Base-by-base conservation (phyloP, 2,113 vertebrate genomes). In the Motacilla tschutschensis region DNA sequence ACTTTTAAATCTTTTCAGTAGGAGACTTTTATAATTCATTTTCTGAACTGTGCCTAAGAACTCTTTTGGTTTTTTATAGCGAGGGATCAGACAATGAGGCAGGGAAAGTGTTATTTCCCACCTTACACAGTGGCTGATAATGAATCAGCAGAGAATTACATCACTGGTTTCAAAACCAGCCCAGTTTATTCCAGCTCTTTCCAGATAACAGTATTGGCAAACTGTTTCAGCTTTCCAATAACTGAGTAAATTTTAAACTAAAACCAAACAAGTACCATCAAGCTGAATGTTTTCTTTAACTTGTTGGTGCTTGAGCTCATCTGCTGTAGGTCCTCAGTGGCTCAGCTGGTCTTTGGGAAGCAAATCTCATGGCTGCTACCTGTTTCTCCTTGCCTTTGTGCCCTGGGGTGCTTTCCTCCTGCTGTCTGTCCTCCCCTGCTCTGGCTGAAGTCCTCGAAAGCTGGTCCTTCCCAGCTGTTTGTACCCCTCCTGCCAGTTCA, bases 41-140 rank as follows among this genome's bases (percentile, higher is more conserved):
- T 95, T 89, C 74, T 91, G 67, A 86, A 44, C 65, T 83, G 29
- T 87, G 58, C 47, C 63, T 73, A 73, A 73, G 71, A 86, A 54
- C 13, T 35, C 16, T 25, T 60, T 57, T 57, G 48, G 9, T 58
- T 66, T 71, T 66, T 59, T n/a, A 17, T 55, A 53, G 36, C 0
- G 2, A 71, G 59, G 48, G 62, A 47, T 85, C 33, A 73, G 36
- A 77, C 1, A 4, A 47, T 33, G 67, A 48, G 33, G 74, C 53
- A 33, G 60, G 70, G 62, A n/a, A 70, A 66, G 31, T 88, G 81
- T 77, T 58, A 25, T 88, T 95, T 94, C 71, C 58, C 63, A 12
- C 60, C 12, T 83, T 65, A 28, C 3, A 29, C 36, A 11, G 54
- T 86, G 58, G n/a, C 66, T 89, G 70, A 60, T 79, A 91, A 83